Percentiles rank a stretch among this genome's conserved stretches.
These are phyloP conservation scores for Crocodylus rhombifer DNA, from an alignment of 2,797 vertebrate species.

Conservation along the genomic window DNA sequence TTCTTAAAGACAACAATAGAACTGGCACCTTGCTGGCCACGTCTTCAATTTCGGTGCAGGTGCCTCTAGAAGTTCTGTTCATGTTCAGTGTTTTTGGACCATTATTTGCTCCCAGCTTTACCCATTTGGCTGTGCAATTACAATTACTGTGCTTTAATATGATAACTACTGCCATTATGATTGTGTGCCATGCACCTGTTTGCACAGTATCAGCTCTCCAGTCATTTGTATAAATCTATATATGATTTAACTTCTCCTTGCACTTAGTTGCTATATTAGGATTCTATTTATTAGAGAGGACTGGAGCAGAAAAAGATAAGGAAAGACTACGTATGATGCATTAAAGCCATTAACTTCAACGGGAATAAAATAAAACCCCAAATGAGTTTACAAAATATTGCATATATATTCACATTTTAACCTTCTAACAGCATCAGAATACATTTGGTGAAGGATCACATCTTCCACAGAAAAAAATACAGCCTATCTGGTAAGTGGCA, in stretches of 20 bases:
- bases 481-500: background rate
- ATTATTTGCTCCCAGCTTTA: background rate
- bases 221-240: background rate
- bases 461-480: background rate
- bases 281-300: background rate
- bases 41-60: no score
- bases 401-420: background rate
- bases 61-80: no score
- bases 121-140: background rate
- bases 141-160: background rate
- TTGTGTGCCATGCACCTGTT: background rate
- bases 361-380: no score
- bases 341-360: background rate
- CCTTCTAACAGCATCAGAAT: background rate
- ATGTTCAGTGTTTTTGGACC: background rate
- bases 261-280: background rate
- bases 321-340: background rate
- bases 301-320: background rate
- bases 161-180: background rate
- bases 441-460: background rate
- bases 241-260: background rate
- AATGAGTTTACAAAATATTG: background rate
- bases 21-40: no score
- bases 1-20: no score
- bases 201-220: background rate